A percentile compares a stretch with the other conserved stretches of the same genome.
These are phyloP conservation scores for Centropus bengalensis DNA, from an alignment of 2,113 vertebrate species.

Conservation along the genomic window DNA sequence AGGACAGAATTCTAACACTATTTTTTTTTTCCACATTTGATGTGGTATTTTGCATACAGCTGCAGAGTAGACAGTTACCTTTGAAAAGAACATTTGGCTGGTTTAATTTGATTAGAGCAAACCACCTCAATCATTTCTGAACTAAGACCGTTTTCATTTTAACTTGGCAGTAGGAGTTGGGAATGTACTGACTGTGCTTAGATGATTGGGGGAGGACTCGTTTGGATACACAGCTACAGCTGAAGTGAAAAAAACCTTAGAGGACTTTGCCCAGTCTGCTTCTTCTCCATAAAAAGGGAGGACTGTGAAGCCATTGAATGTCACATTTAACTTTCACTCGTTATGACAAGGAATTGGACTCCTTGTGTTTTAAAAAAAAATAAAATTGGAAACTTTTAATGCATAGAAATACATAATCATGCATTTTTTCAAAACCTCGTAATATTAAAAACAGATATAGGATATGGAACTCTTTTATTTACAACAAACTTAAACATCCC, in stretches of 20 bases:
- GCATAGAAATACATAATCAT: neutral
- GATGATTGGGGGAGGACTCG: constrained; percentile 69
- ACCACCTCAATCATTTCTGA: constrained; percentile 86
- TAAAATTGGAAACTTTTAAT: neutral
- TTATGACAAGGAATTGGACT: neutral
- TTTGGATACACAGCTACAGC: constrained; percentile 56
- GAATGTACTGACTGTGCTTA: constrained; percentile 80
- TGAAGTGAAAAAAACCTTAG: constrained; percentile 53
- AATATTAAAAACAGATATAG: neutral
- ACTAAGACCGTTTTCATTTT: constrained; percentile 86
- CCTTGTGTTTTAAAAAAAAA: neutral
- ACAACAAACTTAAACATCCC: neutral
- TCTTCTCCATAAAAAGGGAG: neutral
- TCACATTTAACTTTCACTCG: neutral
- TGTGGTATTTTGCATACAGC: constrained; percentile 89
- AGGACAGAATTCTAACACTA: constrained; percentile 79
- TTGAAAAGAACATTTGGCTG: constrained; percentile 86
- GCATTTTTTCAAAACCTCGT: neutral
- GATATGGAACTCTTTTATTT: neutral
- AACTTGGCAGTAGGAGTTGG: constrained; percentile 84
- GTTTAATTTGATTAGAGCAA: constrained; percentile 86
- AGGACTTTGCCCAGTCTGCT: constrained; percentile 13
- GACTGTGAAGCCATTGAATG: neutral
- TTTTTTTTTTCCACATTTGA: constrained; percentile 77
- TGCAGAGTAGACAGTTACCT: constrained; percentile 88